Evolutionary conservation across 1,140 invertebrate genomes (phyloP).

Genomic region (Philopotamus ludificatus): DNA sequence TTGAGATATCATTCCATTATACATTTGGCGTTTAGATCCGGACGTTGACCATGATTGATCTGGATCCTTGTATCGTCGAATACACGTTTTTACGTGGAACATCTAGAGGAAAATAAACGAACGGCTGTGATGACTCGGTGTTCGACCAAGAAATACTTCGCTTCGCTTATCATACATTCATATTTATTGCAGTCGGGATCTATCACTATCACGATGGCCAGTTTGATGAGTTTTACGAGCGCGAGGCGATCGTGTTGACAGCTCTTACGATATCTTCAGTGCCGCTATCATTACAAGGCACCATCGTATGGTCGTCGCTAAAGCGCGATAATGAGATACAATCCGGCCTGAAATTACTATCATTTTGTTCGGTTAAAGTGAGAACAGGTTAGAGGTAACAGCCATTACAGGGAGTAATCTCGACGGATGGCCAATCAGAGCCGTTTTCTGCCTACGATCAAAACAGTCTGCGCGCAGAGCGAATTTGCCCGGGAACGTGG

Average conservation of each 20-base stretch:
- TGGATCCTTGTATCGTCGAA: too few relatives aligned
- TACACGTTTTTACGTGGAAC: too few relatives aligned
- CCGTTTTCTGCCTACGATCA: neutral
- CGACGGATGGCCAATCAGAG: neutral
- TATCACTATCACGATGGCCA: too few relatives aligned
- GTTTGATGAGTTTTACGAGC: too few relatives aligned
- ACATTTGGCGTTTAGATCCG: too few relatives aligned
- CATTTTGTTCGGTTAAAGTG: conserved; percentile 16
- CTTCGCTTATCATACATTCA: neutral
- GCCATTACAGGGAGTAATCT: conserved; percentile 1
- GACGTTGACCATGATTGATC: too few relatives aligned
- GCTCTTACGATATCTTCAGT: neutral
- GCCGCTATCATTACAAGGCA: neutral
- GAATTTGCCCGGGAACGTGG: too few relatives aligned
- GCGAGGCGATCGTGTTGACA: conserved; percentile 9
- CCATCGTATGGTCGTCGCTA: neutral
- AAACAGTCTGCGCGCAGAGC: too few relatives aligned
- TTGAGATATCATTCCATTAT: too few relatives aligned
- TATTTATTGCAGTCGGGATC: neutral
- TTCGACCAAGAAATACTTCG: too few relatives aligned
- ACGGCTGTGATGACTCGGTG: too few relatives aligned
- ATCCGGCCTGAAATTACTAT: conserved; percentile 20
- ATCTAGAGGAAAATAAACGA: too few relatives aligned
- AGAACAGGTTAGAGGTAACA: conserved; percentile 21
- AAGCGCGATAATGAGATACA: conserved; percentile 21